Percentiles rank a stretch among this genome's conserved stretches.
Conservation (phyloP, 2,113 vertebrate genomes). For the Ursus arctos region DNA sequence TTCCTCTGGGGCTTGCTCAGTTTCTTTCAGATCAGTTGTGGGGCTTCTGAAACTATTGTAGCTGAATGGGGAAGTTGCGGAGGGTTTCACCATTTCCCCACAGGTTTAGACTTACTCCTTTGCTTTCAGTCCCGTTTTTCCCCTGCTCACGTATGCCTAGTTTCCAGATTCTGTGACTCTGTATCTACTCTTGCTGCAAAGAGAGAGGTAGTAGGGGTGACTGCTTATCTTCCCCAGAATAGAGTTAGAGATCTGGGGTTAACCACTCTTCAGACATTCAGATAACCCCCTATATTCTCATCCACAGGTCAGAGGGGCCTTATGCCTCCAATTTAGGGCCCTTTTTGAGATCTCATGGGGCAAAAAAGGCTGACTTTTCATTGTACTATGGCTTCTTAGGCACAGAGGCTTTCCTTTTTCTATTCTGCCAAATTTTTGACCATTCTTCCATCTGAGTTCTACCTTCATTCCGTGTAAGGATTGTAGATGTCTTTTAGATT, state of each 20-base stretch:
- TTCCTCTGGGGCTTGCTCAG: not conserved
- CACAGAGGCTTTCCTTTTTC: not conserved
- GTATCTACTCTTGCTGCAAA: not conserved
- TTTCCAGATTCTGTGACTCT: not conserved
- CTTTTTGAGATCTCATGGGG: not conserved
- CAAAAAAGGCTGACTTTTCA: not conserved
- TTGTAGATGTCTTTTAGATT: not conserved
- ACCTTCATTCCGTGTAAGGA: not conserved
- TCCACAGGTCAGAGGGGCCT: not conserved
- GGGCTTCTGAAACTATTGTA: not conserved
- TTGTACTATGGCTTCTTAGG: not conserved
- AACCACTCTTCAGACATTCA: not conserved
- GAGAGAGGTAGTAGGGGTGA: not conserved
- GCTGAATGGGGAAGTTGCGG: not conserved
- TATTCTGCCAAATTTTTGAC: not conserved
- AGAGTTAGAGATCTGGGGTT: not conserved
- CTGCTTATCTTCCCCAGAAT: not conserved
- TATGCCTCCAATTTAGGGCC: not conserved
- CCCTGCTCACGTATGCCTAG: not conserved
- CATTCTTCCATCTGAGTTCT: not conserved
- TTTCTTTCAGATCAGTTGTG: not conserved
- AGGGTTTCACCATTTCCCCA: not conserved
- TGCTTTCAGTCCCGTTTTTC: not conserved
- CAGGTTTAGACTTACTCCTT: not conserved
- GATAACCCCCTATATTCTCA: not conserved